Evolutionary conservation across 2,113 vertebrate species (phyloP), one percentile per base, ranked within the genome.

Genomic region (Neoarius graeffei): DNA sequence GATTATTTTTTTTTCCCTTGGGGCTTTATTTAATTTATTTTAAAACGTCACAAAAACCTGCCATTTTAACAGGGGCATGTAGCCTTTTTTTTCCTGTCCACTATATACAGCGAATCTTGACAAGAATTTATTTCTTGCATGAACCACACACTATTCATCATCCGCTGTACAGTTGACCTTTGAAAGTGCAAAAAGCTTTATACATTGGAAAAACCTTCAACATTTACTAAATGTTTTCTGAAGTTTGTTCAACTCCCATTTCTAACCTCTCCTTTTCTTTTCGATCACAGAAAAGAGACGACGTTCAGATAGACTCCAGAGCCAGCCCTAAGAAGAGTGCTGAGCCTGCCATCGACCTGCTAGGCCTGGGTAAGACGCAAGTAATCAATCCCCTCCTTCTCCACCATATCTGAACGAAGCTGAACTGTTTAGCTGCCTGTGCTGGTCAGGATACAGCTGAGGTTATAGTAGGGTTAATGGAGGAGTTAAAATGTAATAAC

Each of bases 321-420:
- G 92, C 94, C 91, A 97, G 96, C 93, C 96, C 97, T 27, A 97
- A 97, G 93, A 97, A 96, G 90, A 92, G 92, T 87, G 90, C 93
- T 57, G 97, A 98, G 92, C 93, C 96, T 6, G 95, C 96, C 66
- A 95, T 98, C 91, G 98, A 99, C 94, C 96, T 99, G 87, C 95
- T 99, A 93, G 97, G 97, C 91, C 95, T 99, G 67, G 98, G 98
- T 99, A 95, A 98, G 97, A 94, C 86, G 69, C 14, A 4, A 90
- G 11, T 74, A 85, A 81, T 69, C 69, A 84, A 86, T 80, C 9
- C 19, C 73, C 83, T 11, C 50, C 56, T 86, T 1, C 54, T 42
- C 17, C 81, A 42, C 15, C 9, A 23, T 81, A 57, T 54, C 62
- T 86, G 30, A 30, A 13, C 50, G 73, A 88, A 86, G 56, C n/a